Conservation (phyloP, 2,797 vertebrate species). For the Sebastolobus alascanus region DNA sequence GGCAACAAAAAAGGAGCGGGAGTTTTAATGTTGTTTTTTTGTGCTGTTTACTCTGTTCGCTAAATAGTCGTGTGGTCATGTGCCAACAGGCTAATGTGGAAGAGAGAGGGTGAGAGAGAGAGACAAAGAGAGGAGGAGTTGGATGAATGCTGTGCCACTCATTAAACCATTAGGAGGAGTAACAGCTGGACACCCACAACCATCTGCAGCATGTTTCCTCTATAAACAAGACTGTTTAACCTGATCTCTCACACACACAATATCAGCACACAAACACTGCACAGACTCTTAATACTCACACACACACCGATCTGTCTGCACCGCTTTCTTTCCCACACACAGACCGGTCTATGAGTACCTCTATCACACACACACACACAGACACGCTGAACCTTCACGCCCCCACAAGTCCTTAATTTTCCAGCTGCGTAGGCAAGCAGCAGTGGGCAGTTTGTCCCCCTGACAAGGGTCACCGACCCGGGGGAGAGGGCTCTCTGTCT, state of each 20-base stretch:
- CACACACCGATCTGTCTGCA: slow-evolving; percentile 22
- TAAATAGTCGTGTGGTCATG: slow-evolving; percentile 25
- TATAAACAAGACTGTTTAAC: slow-evolving; percentile 70
- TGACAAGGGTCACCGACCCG: slow-evolving; percentile 76
- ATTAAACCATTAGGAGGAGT: slow-evolving; percentile 74
- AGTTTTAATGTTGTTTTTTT: slow-evolving; percentile 4
- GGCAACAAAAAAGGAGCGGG: slow-evolving; percentile 2
- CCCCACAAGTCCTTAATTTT: slow-evolving; percentile 79
- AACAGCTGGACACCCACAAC: slow-evolving; percentile 77
- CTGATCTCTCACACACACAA: slow-evolving; percentile 39
- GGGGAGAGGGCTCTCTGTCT: slow-evolving; percentile 61
- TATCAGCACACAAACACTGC: slow-evolving; percentile 4
- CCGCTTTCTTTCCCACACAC: slow-evolving; percentile 19
- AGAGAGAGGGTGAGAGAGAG: slow-evolving; percentile 12
- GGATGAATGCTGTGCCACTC: slow-evolving; percentile 64
- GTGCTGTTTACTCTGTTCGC: slow-evolving; percentile 12
- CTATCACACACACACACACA: slow-evolving; percentile 38
- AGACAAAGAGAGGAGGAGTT: slow-evolving; percentile 47
- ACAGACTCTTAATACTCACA: slow-evolving; percentile 21
- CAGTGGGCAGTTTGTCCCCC: slow-evolving; percentile 76
- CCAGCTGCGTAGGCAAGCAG: slow-evolving; percentile 79
- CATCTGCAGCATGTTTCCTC: slow-evolving; percentile 71
- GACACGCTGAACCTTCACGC: slow-evolving; percentile 59
- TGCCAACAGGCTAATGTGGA: slow-evolving; percentile 55
- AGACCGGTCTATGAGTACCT: slow-evolving; percentile 33